Evolutionary conservation across 2,888 invertebrate species (phyloP), one percentile per base, ranked within the genome.

Genomic region (Operophtera brumata): DNA sequence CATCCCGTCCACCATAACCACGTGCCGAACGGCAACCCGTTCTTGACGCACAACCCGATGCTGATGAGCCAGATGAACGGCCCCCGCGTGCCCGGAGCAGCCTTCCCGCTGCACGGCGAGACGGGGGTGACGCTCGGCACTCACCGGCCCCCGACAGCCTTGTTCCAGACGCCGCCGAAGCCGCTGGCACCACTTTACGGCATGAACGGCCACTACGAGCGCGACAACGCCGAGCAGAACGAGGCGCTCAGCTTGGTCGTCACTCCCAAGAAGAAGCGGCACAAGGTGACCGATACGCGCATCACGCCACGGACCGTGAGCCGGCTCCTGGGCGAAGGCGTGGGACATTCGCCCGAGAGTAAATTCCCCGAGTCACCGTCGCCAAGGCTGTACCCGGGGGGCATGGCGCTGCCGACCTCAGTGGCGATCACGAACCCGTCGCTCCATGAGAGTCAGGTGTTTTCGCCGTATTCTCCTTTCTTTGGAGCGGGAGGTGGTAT

Each of bases 361-460:
- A 87, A 86, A 75, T 84, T 91, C 79, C 81, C 91, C 69, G 93
- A 94, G 68, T 94, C 95, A 48, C 94, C 95, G 62, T 93, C 96
- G 73, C 92, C 94, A 73, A 91, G 94, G 83, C 94, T 94, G 82
- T 93, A 93, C 70, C 95, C 95, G 48, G 95, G 96, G 54, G 96
- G 97, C 91, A 93, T 97, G 90, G 96, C 96, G 74, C 92, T 98
- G 82, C 97, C 98, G 67, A 98, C 98, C 57, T 96, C 97, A 61
- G 98, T 98, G 78, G 98, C 98, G 81, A 98, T 98, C 83, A 96
- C 98, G 57, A 98, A 98, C 87, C 98, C 98, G 55, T 96, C 97
- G 79, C 92, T 98, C 71, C 97, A 97, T 91, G 96, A 97, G 91
- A 96, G 96, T 82, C 96, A 97, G 90, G 96, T 97, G 78, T 97